phyloP scores from a whole-genome alignment of 1,140 invertebrate genomes.

The Laodelphax striatellus region DNA sequence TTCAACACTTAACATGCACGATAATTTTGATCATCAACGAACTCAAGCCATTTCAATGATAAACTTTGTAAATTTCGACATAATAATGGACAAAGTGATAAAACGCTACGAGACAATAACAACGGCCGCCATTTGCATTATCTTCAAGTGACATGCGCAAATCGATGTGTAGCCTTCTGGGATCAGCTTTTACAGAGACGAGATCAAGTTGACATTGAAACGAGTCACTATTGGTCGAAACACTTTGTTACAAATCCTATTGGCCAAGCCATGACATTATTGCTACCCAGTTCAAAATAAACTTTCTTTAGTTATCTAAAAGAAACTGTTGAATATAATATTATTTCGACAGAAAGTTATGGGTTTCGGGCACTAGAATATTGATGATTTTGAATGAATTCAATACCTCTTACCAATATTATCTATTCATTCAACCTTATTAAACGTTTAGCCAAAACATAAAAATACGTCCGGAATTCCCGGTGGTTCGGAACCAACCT shows the following conservation, averaged over 20 bases:
- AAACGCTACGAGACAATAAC: slow-evolving; percentile 57
- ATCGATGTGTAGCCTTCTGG: slow-evolving; percentile 38
- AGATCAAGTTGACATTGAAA: background rate
- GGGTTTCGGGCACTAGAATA: no score
- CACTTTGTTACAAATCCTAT: background rate
- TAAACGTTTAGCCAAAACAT: no score
- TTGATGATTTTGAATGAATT: no score
- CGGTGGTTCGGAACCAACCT: no score
- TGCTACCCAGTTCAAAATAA: slow-evolving; percentile 14
- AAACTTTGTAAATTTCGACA: slow-evolving; percentile 33
- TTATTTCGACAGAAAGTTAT: no score
- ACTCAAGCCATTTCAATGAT: slow-evolving; percentile 8
- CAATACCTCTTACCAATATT: no score
- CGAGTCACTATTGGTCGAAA: slow-evolving; percentile 8
- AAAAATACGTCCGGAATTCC: no score
- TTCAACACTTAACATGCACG: background rate
- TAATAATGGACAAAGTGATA: slow-evolving; percentile 35
- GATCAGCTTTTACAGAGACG: slow-evolving; percentile 18
- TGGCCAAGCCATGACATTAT: background rate
- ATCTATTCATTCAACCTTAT: no score
- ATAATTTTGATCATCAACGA: no score
- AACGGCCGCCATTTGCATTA: slow-evolving; percentile 66
- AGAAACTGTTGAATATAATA: slow-evolving; percentile 14
- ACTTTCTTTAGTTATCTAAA: slow-evolving; percentile 15
- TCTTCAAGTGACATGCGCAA: slow-evolving; percentile 48